Conservation (phyloP, 2,888 invertebrate genomes). For the Sthenelais limicola region DNA sequence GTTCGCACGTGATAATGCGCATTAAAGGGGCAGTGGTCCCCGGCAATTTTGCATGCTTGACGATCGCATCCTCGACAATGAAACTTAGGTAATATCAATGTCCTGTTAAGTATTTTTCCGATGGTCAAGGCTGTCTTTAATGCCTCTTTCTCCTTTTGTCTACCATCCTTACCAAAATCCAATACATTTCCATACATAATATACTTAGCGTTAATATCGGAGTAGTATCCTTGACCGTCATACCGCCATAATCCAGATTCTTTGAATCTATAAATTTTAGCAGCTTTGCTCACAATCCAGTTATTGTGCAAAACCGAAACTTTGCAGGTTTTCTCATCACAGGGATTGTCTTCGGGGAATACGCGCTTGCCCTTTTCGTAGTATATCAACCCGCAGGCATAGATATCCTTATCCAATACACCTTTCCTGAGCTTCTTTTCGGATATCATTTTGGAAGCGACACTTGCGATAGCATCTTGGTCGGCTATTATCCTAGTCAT, state of each 20-base stretch:
- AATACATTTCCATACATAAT: conserved; percentile 12
- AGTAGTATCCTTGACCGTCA: conserved; percentile 29
- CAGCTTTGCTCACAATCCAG: conserved; percentile 39
- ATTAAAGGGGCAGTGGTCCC: background rate
- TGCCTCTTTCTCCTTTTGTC: conserved; percentile 3
- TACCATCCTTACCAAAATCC: background rate
- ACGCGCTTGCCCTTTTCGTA: conserved; percentile 42
- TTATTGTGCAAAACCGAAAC: conserved; percentile 35
- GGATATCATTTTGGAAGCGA: background rate
- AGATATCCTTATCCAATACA: conserved; percentile 6
- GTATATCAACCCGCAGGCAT: conserved; percentile 46
- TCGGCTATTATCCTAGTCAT: background rate
- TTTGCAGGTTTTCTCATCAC: conserved; percentile 33
- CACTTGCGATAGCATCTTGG: background rate
- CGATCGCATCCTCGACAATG: conserved; percentile 41
- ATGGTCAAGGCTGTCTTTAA: conserved; percentile 25
- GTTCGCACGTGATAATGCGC: background rate
- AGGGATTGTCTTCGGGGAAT: conserved; percentile 11
- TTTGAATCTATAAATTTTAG: conserved; percentile 36
- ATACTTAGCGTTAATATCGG: conserved; percentile 20
- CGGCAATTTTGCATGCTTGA: background rate
- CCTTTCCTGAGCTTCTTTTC: background rate
- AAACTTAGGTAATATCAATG: conserved; percentile 48
- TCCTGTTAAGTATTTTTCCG: conserved; percentile 42
- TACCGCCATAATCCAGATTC: conserved; percentile 30